Evolutionary conservation across 2,113 vertebrate genomes (phyloP), one percentile per base, ranked within the genome.

Genomic region (Miniopterus natalensis): DNA sequence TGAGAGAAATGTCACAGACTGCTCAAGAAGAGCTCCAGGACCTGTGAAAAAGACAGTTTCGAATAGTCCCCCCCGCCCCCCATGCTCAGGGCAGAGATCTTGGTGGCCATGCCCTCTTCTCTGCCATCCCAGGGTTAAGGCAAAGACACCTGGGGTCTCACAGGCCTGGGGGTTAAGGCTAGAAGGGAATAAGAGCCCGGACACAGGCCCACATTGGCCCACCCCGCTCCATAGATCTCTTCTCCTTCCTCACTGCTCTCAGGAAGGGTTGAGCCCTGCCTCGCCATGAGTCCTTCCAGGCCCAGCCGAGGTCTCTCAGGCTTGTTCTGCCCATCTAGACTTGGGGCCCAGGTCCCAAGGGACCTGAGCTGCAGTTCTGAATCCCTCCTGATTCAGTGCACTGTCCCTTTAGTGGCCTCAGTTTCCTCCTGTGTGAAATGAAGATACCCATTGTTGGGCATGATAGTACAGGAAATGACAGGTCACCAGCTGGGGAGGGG

Each of bases 351-450:
- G 49, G 21, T 8, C 55, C 40, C 70, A 84, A 15, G 45, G 75
- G 36, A 90, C 23, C 73, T 15, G 29, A 71, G 40, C 17, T 57
- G 40, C 10, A 53, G 25, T 83, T 96, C 74, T 42, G 88, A 89
- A 59, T 70, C 27, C 12, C 61, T 92, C 70, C 49, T 61, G 71
- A 42, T 81, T 81, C 90, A 68, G 18, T 66, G 73, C 17, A 68
- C 78, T 51, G 36, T 84, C n/a, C 31, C 2, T 79, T 49, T 78
- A 55, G 73, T 29, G 15, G 70, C 42, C 77, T 96, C 57, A 40
- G 40, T 90, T 88, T 94, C 74, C 40, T 75, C 80, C 61, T 36
- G 9, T 51, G 77, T 77, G 71, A 95, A 84, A 92, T 57, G 63
- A 95, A 68, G 90, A 55, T 79, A 49, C 77, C 57, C 45, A 40